Conservation (phyloP, 2,113 vertebrate species). For the Phrynocephalus versicolor region DNA sequence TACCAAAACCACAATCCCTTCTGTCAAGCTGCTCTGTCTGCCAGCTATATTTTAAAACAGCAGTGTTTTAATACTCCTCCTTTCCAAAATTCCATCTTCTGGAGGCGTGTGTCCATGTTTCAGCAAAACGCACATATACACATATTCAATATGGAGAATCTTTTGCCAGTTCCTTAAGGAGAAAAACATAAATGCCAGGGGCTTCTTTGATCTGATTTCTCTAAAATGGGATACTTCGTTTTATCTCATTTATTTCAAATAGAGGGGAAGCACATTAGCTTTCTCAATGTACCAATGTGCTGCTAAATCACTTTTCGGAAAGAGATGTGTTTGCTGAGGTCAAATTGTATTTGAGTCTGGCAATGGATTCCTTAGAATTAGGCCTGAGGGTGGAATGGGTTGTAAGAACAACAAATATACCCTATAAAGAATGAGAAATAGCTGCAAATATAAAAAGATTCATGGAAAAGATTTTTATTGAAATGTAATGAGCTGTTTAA, state of each 20-base stretch:
- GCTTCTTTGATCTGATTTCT: slow-evolving; percentile 23
- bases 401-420: neutral
- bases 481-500: neutral
- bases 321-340: neutral
- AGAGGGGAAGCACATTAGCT: neutral
- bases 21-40: slow-evolving; percentile 30
- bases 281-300: neutral
- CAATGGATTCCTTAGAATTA: neutral
- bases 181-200: slow-evolving; percentile 24
- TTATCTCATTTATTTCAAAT: rapidly evolving
- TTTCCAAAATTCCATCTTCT: slow-evolving; percentile 61
- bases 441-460: neutral
- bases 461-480: neutral
- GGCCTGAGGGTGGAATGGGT: neutral
- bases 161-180: slow-evolving; percentile 6
- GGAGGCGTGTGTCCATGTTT: slow-evolving; percentile 57
- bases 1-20: slow-evolving; percentile 27
- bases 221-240: neutral
- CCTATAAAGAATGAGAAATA: neutral
- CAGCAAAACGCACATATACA: slow-evolving; percentile 29
- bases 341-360: neutral
- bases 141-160: neutral
- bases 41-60: slow-evolving; percentile 56
- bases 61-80: slow-evolving; percentile 60
- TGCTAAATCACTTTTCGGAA: neutral